Conservation (phyloP, 2,113 vertebrate species). For the Manacus vitellinus region DNA sequence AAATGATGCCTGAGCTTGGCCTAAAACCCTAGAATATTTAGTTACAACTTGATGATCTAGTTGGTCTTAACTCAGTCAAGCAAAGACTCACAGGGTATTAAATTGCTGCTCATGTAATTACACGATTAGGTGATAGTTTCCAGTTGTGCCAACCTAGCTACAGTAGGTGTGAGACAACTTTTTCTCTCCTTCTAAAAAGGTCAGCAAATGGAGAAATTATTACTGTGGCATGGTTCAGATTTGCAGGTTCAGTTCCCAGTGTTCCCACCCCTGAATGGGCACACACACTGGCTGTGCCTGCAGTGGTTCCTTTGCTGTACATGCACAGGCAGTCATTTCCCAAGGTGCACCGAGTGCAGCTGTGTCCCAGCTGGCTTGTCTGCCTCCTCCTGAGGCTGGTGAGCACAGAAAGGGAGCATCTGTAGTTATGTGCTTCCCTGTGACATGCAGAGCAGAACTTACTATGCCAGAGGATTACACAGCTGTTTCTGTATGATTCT, state of each 20-base stretch:
- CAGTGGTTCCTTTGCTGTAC: not conserved
- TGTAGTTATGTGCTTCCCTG: not conserved
- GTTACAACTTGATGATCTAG: not conserved
- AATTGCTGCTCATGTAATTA: slow-evolving; percentile 1
- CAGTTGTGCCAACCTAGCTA: not conserved
- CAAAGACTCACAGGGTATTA: slow-evolving; percentile 8
- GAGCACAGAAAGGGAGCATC: not conserved
- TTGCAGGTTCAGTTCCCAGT: not conserved
- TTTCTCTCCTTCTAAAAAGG: not conserved
- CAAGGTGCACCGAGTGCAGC: fast-evolving
- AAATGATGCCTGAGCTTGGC: not conserved
- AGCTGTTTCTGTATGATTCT: not conserved
- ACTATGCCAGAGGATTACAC: not conserved
- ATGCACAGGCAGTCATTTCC: not conserved
- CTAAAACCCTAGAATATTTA: not conserved
- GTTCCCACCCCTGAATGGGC: not conserved
- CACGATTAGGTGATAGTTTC: not conserved
- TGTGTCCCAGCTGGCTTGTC: not conserved
- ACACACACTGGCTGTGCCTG: not conserved
- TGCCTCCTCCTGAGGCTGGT: not conserved
- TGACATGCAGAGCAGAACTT: not conserved
- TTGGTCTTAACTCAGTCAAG: not conserved
- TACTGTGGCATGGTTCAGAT: not conserved
- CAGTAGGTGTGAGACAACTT: not conserved
- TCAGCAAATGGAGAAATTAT: not conserved